Base-by-base conservation (phyloP, 1,140 invertebrate species). In the Lasioglossum baleicum region DNA sequence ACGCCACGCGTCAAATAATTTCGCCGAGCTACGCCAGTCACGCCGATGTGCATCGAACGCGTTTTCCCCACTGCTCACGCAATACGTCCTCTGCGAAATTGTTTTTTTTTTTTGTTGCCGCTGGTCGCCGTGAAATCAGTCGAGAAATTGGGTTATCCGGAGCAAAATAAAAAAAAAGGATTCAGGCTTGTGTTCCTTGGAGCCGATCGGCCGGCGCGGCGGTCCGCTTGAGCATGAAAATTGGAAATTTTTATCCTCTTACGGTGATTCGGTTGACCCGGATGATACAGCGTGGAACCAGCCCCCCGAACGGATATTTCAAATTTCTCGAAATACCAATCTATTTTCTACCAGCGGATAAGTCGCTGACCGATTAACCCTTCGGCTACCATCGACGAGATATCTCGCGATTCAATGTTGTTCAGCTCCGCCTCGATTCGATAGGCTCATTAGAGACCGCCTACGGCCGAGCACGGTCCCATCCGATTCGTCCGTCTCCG, bases 1-100 rank as follows among this genome's bases (percentile, higher is more conserved):
- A 7, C 20, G 7, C 58, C 68, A 85, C 83, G 83, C 81, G 85
- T 81, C 85, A 70, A 89, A 89, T 88, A 84, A 90, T 86, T 88
- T 87, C 79, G 83, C 84, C 83, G 70, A 60, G 82, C 75, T 79
- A 88, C 81, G 73, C 68, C 74, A 79, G 81, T 85, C 70, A 73
- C 60, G 68, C 35, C 69, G 67, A 40, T 63, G 51, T 67, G 61
- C 68, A 71, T 83, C 85, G 82, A 79, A 73, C 48, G 71, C 61
- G 80, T 78, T 85, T 76, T 53, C 51, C 51, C 35, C 83, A 82
- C 82, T 86, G 81, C 63, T 61, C 69, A 26, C 26, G 42, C 53
- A 66, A 61, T 68, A 48, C 65, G 66, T 7, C 77, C 72, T 69
- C 13, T 72, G 80, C 72, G 84, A 84, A 72, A 74, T 53, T 74